Percentiles rank a stretch among this genome's conserved stretches.
Evolutionary conservation across 2,888 invertebrate species (phyloP).

Genomic region (Drosophila nigritarsus): DNA sequence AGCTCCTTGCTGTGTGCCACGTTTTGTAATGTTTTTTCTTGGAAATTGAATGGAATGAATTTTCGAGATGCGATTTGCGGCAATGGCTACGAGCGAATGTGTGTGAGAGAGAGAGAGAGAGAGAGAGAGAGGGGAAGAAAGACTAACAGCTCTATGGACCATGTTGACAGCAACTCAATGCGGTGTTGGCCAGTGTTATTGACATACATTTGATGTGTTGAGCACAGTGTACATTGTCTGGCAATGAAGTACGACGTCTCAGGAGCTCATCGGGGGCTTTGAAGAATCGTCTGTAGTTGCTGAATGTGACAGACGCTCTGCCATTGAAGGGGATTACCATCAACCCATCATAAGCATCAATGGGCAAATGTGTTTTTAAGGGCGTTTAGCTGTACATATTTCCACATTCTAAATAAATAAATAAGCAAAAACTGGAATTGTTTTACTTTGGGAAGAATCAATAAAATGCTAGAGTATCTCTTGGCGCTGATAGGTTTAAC

Average conservation of each 20-base stretch:
- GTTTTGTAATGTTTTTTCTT: slow-evolving; percentile 36
- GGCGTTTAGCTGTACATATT: not conserved
- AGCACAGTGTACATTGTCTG: slow-evolving; percentile 58
- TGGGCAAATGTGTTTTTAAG: slow-evolving; percentile 9
- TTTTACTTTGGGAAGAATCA: not conserved
- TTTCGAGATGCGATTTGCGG: slow-evolving; percentile 64
- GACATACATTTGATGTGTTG: slow-evolving; percentile 69
- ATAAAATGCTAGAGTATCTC: not conserved
- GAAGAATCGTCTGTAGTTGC: slow-evolving; percentile 20
- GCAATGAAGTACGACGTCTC: slow-evolving; percentile 41
- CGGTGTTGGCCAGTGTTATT: slow-evolving; percentile 65
- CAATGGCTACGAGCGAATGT: slow-evolving; percentile 40
- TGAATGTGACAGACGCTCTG: slow-evolving; percentile 37
- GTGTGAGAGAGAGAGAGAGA: not conserved
- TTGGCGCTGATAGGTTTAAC: not conserved
- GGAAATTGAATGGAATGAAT: slow-evolving; percentile 67
- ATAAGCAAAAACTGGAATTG: not conserved
- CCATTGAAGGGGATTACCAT: slow-evolving; percentile 34
- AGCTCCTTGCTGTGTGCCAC: slow-evolving; percentile 12
- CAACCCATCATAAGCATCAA: slow-evolving; percentile 32
- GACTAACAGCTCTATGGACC: slow-evolving; percentile 4
- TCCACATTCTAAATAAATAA: not conserved
- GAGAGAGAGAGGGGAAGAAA: not conserved
- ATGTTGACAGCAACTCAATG: slow-evolving; percentile 57
- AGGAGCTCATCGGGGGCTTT: slow-evolving; percentile 27